Base-by-base conservation (phyloP, 1,140 invertebrate species). In the Chelonus insularis region DNA sequence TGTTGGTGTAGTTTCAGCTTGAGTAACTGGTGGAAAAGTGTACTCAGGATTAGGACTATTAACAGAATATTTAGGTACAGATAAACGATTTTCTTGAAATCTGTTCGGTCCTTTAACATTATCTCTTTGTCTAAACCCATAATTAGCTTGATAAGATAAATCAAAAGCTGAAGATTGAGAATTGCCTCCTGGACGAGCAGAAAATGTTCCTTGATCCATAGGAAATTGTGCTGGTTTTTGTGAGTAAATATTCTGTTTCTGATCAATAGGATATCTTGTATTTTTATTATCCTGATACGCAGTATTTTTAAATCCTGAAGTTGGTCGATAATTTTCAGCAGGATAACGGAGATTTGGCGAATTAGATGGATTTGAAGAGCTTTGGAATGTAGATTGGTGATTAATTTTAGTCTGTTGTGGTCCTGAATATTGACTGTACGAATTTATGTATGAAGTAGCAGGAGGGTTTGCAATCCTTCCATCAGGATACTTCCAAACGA, bases 401-500 rank as follows among this genome's bases (percentile, higher is more conserved):
- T 57, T 55, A 0, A 54, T 7, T 7, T 57, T 55, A 11, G 32
- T 5, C 60, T 62, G 60, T 43, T 60, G 16, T 57, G 65, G 16
- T 1, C 56, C 8, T 47, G 58, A 32, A 16, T 72, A 77, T 5
- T 75, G 72, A 1, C 71, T 52, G 29, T 76, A 75, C 7, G 72
- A 68, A 34, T 75, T 73, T 0, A 68, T 36, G 52, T 79, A 79
- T 5, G 79, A 75, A 14, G 39, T 55, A 1, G 78, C 77, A 7
- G 78, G 72, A 0, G 67, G 62, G 1, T 80, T 70, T 3, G 74
- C 78, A 9, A 80, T 64, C 20, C 72, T 72, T 0, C 79, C 79
- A 62, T 82, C 75, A 0, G 77, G 78, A 65, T 82, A 82, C 36
- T 79, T 82, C 80, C 79, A 81, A 20, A 81, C 71, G 1, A 81